These are phyloP conservation scores for Merluccius polli DNA, from an alignment of 2,797 vertebrate species.

Conservation along the genomic window DNA sequence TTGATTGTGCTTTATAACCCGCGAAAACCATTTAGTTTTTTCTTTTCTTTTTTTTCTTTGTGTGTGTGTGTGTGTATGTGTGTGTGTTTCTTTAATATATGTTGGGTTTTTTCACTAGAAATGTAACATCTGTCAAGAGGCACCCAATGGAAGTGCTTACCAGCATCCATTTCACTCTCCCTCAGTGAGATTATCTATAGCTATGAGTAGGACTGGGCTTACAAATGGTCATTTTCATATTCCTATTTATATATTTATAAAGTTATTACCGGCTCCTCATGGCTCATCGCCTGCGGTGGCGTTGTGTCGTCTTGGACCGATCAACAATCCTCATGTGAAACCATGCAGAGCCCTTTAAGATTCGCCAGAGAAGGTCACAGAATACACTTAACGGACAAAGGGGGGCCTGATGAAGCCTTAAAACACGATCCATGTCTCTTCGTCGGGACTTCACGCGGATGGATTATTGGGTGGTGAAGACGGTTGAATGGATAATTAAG, in stretches of 20 bases:
- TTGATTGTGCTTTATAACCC: constrained; percentile 82
- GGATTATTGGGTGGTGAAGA: constrained; percentile 48
- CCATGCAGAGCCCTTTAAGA: constrained; percentile 76
- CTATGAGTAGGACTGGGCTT: constrained; percentile 71
- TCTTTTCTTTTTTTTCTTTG: not conserved
- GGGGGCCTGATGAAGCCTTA: constrained; percentile 36
- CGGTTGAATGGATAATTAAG: constrained; percentile 49
- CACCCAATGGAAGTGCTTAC: constrained; percentile 56
- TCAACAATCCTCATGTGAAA: constrained; percentile 55
- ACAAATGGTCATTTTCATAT: constrained; percentile 66
- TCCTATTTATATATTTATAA: constrained; percentile 82
- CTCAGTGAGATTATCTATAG: constrained; percentile 69
- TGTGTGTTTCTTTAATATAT: not conserved
- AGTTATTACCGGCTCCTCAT: constrained; percentile 69
- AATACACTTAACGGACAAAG: constrained; percentile 50
- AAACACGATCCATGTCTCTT: constrained; percentile 48
- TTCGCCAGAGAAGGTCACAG: constrained; percentile 66
- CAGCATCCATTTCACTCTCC: constrained; percentile 64
- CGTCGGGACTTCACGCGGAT: constrained; percentile 41
- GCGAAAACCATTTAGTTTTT: constrained; percentile 68
- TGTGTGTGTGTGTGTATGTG: not conserved
- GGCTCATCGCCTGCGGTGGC: constrained; percentile 54
- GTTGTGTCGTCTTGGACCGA: constrained; percentile 56
- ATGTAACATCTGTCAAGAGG: constrained; percentile 64
- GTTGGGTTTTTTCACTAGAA: constrained; percentile 38